phyloP scores from a whole-genome alignment of 1,140 invertebrate genomes.

The Eriosoma lanigerum region DNA sequence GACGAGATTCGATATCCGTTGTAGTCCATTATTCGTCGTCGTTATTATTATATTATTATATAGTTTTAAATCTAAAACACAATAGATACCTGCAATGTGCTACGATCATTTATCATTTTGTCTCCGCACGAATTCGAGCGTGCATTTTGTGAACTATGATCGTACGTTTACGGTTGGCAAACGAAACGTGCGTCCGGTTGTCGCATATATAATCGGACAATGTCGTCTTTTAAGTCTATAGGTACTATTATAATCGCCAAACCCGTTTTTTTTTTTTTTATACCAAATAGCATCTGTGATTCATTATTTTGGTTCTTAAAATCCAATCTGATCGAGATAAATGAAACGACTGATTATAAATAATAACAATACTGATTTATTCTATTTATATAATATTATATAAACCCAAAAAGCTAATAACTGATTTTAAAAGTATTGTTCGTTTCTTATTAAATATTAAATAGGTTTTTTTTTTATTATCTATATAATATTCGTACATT shows the following conservation, averaged over 20 bases:
- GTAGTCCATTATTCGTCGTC: background rate
- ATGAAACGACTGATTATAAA: constrained; percentile 9
- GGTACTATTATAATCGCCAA: background rate
- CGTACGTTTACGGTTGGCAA: background rate
- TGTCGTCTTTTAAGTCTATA: background rate
- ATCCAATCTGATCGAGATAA: constrained; percentile 23
- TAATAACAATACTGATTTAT: background rate
- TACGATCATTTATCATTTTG: constrained; percentile 18
- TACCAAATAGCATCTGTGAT: background rate
- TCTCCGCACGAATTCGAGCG: constrained; percentile 12
- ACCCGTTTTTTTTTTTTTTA: background rate
- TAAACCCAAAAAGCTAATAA: too few relatives aligned
- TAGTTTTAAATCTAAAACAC: background rate
- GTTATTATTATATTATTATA: background rate
- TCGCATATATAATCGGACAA: too few relatives aligned
- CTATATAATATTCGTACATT: too few relatives aligned
- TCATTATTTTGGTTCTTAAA: background rate
- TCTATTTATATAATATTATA: background rate
- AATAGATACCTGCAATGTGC: background rate
- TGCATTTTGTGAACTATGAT: constrained; percentile 5
- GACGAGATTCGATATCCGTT: background rate
- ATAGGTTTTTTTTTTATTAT: too few relatives aligned
- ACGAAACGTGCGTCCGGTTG: background rate
- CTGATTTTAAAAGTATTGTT: too few relatives aligned
- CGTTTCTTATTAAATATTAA: too few relatives aligned